phyloP scores from a whole-genome alignment of 2,888 invertebrate species.

The Trachelus troglodyta region DNA sequence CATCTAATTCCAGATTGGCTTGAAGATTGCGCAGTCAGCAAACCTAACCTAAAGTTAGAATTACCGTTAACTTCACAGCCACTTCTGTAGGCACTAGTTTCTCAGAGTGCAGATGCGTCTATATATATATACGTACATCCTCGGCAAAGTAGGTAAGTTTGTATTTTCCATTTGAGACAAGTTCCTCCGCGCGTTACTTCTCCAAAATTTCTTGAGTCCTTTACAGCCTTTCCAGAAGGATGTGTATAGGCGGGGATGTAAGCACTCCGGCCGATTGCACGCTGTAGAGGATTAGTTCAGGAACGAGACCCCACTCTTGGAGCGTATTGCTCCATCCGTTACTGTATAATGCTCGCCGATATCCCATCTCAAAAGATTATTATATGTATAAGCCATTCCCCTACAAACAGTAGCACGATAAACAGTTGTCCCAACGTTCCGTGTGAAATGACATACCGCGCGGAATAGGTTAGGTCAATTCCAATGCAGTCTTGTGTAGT shows the following conservation, averaged over 20 bases:
- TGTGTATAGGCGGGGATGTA: conserved; percentile 19
- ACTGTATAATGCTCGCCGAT: conserved; percentile 21
- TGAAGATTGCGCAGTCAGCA: background rate
- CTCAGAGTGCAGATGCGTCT: background rate
- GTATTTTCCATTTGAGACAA: background rate
- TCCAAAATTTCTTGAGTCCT: background rate
- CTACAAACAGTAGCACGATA: background rate
- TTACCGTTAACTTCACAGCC: background rate
- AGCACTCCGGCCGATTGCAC: conserved; percentile 33
- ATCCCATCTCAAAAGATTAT: conserved; percentile 32
- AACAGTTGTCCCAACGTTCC: background rate
- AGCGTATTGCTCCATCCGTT: conserved; percentile 24
- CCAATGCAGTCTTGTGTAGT: background rate
- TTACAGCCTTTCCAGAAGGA: background rate
- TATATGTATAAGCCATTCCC: conserved; percentile 7
- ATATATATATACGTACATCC: background rate
- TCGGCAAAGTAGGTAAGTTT: background rate
- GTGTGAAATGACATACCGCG: background rate
- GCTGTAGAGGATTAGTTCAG: conserved; percentile 29
- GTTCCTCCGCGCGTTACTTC: background rate
- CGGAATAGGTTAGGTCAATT: background rate
- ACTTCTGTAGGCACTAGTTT: background rate
- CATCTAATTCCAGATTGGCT: background rate
- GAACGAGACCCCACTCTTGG: conserved; percentile 24
- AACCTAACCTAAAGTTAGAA: background rate